Conservation (phyloP, 1,140 invertebrate genomes). For the Atta colombica region DNA sequence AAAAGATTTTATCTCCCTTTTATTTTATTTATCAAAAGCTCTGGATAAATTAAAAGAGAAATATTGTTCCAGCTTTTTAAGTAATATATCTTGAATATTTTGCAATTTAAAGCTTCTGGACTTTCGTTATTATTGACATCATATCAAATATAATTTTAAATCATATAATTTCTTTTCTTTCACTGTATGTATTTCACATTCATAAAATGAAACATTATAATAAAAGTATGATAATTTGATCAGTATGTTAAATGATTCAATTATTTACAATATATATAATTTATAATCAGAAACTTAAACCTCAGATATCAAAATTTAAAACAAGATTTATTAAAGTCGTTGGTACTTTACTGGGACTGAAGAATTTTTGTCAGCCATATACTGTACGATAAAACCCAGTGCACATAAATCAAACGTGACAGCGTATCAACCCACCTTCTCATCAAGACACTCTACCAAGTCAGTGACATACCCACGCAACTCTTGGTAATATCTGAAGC, state of each 20-base stretch:
- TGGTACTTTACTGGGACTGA: conserved; percentile 53
- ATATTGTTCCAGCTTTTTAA: conserved; percentile 1
- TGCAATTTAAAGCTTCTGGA: neutral
- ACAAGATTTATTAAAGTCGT: conserved; percentile 23
- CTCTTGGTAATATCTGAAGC: conserved; percentile 98
- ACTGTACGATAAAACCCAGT: conserved; percentile 77
- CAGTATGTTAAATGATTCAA: neutral
- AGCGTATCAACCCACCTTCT: conserved; percentile 91
- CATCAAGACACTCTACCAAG: conserved; percentile 98
- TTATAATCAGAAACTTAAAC: neutral
- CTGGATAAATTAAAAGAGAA: neutral
- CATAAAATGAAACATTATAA: conserved; percentile 3
- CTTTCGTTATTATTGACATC: neutral
- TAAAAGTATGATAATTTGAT: conserved; percentile 12
- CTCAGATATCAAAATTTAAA: neutral
- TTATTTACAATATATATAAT: neutral
- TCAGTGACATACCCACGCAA: conserved; percentile 98
- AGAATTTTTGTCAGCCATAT: conserved; percentile 65
- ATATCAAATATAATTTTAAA: neutral
- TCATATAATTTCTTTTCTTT: conserved; percentile 3
- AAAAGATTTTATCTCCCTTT: neutral
- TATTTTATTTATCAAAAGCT: conserved; percentile 1
- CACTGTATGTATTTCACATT: neutral
- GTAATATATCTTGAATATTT: neutral
- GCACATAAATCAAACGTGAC: conserved; percentile 83